Base-by-base conservation (phyloP, 2,888 invertebrate species). In the Nezara viridula region DNA sequence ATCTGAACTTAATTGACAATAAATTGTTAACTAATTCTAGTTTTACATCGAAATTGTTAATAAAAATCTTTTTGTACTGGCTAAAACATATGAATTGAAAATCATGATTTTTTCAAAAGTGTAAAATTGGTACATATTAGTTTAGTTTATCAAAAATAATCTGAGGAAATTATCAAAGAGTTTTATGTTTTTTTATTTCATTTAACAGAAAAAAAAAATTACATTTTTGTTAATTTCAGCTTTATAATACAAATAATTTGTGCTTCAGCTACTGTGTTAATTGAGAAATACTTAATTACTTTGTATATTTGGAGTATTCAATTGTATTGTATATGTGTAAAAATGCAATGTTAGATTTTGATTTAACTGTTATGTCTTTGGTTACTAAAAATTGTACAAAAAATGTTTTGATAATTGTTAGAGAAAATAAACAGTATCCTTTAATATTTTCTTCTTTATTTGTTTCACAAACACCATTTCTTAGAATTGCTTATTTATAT, bases 321-420 rank as follows among this genome's bases (percentile, higher is more conserved):
- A 16, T 9, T 60, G 4, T 37, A 37, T 37, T 37, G 3, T 73
- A 73, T 73, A 73, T 73, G 14, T 73, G 32, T 73, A 73, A 73
- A 27, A 73, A 73, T 37, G 7, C 7, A 19, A 37, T 73, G 60
- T 9, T 19, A 73, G 16, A 32, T 73, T 37, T 73, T 73, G 19
- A 73, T 73, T 73, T 32, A 27, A 60, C 16, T 60, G 60, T 60
- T 27, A 16, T 73, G 6, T 37, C 19, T 73, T 37, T 37, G 32
- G 9, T 73, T 73, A 73, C 37, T 73, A 37, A 19, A 37, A 73
- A 73, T 73, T 73, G 32, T 37, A 73, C 14, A 37, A 73, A 73
- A 44, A 73, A 73, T 14, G 66, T 73, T 73, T 73, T 73, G 66
- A 60, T 60, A 60, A 60, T 73, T 73, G 37, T 73, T 37, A 19